A percentile compares a stretch with the other conserved stretches of the same genome.
Evolutionary conservation across 1,140 invertebrate genomes (phyloP).

Genomic region (Pachypeltis micranthus): DNA sequence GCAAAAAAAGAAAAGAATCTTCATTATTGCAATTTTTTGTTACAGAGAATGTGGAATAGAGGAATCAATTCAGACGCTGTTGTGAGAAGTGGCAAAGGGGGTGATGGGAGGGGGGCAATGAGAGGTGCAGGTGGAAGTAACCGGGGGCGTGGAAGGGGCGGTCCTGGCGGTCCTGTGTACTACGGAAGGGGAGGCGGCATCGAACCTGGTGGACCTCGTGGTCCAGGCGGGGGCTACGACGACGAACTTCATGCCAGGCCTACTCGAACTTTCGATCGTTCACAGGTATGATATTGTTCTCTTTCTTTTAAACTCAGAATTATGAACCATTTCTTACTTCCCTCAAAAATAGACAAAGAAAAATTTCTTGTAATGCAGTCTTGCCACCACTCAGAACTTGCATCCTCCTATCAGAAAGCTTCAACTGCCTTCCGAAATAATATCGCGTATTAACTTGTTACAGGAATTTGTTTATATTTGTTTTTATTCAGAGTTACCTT

Average conservation of each 20-base stretch:
- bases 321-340: not conserved
- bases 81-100: conserved; percentile 37
- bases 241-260: conserved; percentile 6
- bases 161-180: not conserved
- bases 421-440: too few species aligned
- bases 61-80: conserved; percentile 45
- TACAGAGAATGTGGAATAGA: conserved; percentile 45
- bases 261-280: conserved; percentile 13
- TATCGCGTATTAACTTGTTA: too few species aligned
- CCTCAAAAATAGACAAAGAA: not conserved
- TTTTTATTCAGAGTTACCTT: not conserved
- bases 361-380: too few species aligned
- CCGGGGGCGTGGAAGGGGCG: conserved; percentile 7
- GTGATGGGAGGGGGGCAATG: conserved; percentile 16
- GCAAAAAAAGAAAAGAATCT: too few species aligned
- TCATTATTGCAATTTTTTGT: conserved; percentile 21
- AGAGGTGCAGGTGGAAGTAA: conserved; percentile 7
- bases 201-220: not conserved
- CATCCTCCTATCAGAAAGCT: too few species aligned
- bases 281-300: not conserved
- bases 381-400: too few species aligned
- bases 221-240: not conserved
- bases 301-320: not conserved
- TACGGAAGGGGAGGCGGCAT: not conserved
- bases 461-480: not conserved